Evolutionary conservation across 2,113 vertebrate species (phyloP), one percentile per base, ranked within the genome.

Genomic region (Marcusenius ussheri): DNA sequence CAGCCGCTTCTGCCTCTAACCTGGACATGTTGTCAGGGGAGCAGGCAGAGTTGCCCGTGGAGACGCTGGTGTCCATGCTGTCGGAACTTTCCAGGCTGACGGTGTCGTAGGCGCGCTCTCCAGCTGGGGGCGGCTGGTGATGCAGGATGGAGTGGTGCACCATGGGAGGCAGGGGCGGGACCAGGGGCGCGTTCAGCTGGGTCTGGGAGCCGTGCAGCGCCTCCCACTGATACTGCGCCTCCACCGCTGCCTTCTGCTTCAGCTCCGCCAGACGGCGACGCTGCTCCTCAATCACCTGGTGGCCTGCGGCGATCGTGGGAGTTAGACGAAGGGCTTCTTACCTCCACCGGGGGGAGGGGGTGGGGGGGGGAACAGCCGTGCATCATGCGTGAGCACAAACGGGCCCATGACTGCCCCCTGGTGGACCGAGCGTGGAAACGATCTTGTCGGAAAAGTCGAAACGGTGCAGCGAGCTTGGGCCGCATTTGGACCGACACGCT

Each of bases 81-180:
- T 99, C 98, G 0, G 98, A 99, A 94, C 98, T 99, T 95, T 99
- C 98, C 94, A 99, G 94, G 92, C 98, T 99, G 91, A 99, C 96
- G 0, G 98, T 99, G 96, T 99, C 98, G 0, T 98, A 99, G 0
- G 98, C 97, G 0, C 95, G 96, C 7, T 92, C 95, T 0, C 96
- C 96, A 0, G 95, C 93, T 0, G 97, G 95, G 27, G 96, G 95
- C 93, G 96, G 94, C 85, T 97, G 98, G 89, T 98, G 97, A 87
- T 96, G 96, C 87, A 99, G 96, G 93, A 98, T 97, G 92, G 98
- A 98, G 94, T 97, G 97, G 94, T 98, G 97, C 92, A 98, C 90
- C 6, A 97, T 95, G 0, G 94, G 95, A 89, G 93, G 27, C 96
- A 95, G 84, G 91, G 92, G 77, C 58, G 91, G 83, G 53, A 83